Evolutionary conservation across 1,140 invertebrate genomes (phyloP), one percentile per base, ranked within the genome.

Genomic region (Drosophila pseudoobscura): DNA sequence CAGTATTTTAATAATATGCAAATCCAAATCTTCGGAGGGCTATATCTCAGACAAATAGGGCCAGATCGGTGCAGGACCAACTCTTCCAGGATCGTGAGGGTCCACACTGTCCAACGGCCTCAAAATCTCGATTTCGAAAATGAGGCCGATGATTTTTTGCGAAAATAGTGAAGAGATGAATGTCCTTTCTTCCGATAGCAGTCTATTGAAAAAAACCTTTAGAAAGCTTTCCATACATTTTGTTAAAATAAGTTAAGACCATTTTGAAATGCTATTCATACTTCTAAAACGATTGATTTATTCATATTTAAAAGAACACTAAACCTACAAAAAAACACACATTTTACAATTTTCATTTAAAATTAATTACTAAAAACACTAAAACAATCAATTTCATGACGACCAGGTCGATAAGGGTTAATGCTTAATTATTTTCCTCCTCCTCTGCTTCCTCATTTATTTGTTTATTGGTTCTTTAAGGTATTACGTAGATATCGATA

Each of bases 401-500:
- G 53, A 74, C 71, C 71, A 74, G 71, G 60, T 74, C 72, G 72
- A 66, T 47, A 24, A 39, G 29, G 15, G 26, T 60, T 66, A 58
- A 61, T 51, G 73, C 43, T 75, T 46, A 35, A 69, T 57, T 35
- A 56, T 49, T 41, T 20, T 35, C 35, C 57, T 62, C 46, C 3
- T 39, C 41, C 54, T 47, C 20, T 39, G 6, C 46, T 45, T 15
- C 47, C 20, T 1, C 17, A 35, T 41, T 53, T 47, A 35, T 11
- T 13, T 47, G 31, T 45, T 8, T 29, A n/a, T 56, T 15, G 20
- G 20, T 73, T 53, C 20, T 52, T 22, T 22, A 50, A 57, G 61
- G 56, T 78, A 68, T 88, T 90, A 91, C 75, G 89, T 90, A 44
- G 90, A 91, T 83, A 91, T 91, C 49, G 90, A 91, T 50, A 91